phyloP scores from a whole-genome alignment of 2,113 vertebrate species.

The Oncorhynchus masou region DNA sequence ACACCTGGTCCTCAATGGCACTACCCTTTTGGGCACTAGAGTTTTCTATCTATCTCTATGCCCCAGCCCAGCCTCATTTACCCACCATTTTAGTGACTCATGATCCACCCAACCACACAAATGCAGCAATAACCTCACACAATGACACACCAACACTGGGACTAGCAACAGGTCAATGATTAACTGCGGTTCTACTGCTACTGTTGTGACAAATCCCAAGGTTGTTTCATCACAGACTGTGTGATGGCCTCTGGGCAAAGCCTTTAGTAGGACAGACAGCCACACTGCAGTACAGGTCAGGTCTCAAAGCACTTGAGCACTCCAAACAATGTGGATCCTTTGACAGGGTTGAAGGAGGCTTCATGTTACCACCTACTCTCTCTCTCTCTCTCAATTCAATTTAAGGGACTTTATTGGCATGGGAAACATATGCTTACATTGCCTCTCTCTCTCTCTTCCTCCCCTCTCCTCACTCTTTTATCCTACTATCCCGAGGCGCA shows the following conservation, averaged over 20 bases:
- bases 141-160: background rate
- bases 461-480: background rate
- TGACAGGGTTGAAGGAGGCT: slow-evolving; percentile 12
- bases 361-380: slow-evolving; percentile 16
- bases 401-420: no score
- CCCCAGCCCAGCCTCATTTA: background rate
- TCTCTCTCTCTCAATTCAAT: background rate
- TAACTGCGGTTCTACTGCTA: background rate
- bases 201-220: slow-evolving; percentile 3
- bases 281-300: slow-evolving; percentile 1
- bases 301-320: slow-evolving; percentile 15
- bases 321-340: slow-evolving; percentile 15
- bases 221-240: background rate
- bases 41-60: no score
- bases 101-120: background rate
- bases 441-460: background rate
- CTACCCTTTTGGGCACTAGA: no score
- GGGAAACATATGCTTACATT: no score
- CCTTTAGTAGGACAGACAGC: background rate
- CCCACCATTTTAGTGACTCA: background rate
- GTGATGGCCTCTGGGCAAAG: background rate
- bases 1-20: no score
- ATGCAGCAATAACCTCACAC: background rate
- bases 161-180: slow-evolving; percentile 6
- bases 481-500: background rate